phyloP scores from a whole-genome alignment of 2,113 vertebrate species.

The Oncorhynchus clarkii region DNA sequence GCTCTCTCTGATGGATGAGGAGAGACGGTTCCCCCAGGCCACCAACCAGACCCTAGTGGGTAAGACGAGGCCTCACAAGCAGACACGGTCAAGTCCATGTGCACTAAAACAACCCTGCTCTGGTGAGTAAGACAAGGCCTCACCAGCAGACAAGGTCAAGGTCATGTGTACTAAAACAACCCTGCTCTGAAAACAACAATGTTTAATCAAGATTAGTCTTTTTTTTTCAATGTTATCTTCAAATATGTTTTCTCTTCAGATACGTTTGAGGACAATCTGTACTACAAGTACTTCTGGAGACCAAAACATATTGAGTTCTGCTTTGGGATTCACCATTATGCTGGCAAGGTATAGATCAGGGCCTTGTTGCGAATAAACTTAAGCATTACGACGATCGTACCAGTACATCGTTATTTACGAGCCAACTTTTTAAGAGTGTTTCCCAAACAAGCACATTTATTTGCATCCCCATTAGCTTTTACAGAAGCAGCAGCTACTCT shows the following conservation, averaged over 20 bases:
- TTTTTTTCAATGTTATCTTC: neutral
- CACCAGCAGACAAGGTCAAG: neutral
- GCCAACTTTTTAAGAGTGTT: too few relatives aligned
- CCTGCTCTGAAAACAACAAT: too few relatives aligned
- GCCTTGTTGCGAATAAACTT: too few relatives aligned
- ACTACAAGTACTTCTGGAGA: conserved; percentile 93
- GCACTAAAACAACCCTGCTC: too few relatives aligned
- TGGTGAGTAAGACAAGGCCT: too few relatives aligned
- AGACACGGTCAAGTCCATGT: neutral
- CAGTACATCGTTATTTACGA: too few relatives aligned
- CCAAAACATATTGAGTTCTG: conserved; percentile 89
- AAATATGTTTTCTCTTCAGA: conserved; percentile 65
- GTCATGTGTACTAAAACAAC: neutral
- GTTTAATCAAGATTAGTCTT: neutral
- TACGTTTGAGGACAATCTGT: conserved; percentile 96
- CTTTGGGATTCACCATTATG: conserved; percentile 96
- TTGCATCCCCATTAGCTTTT: too few relatives aligned
- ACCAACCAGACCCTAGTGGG: conserved; percentile 94
- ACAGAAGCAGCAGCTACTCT: too few relatives aligned
- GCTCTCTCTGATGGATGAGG: conserved; percentile 92
- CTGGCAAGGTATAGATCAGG: conserved; percentile 86
- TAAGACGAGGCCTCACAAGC: conserved; percentile 56
- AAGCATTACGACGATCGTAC: too few relatives aligned
- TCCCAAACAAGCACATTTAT: too few relatives aligned
- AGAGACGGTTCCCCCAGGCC: conserved; percentile 95